Evolutionary conservation across 2,797 vertebrate genomes (phyloP), one percentile per base, ranked within the genome.

Genomic region (Falco naumanni): DNA sequence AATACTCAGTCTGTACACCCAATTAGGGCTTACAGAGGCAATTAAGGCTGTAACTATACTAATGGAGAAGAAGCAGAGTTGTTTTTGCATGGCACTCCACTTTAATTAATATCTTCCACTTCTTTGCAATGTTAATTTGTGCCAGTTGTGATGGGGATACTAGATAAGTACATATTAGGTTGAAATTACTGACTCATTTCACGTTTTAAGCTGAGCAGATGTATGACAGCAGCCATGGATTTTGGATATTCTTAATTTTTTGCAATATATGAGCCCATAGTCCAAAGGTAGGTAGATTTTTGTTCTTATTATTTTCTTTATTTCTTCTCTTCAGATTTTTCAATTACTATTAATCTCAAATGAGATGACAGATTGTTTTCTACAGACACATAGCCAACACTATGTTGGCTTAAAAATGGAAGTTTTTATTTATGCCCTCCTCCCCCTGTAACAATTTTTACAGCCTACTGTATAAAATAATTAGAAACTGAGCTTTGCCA

Each of bases 101-200:
- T 90, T 74, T 83, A 88, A 84, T 95, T 84, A 86, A 34, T 74
- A 37, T 26, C 53, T 88, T 74, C 72, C 50, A 41, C 48, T 81
- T 77, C 82, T 89, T 47, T 61, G 76, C 56, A 83, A 57, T 48
- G 57, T 94, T 87, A 94, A 90, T 93, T 85, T 94, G 61, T 64
- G 53, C 82, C 41, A 13, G 28, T 94, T 83, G 69, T 68, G 91
- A 28, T 50, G 63, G 60, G 25, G 79, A 19, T 69, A 59, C 10
- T 3, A 13, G 57, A 20, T 60, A 88, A 81, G 65, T 28, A 53
- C 54, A 7, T 1, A 34, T 39, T 18, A 43, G 70, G 48, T 18
- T 61, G 66, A 53, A 90, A 84, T 5, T 71, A 70, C 65, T 87
- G 85, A 61, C 16, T 80, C n/a, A 43, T 76, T 85, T 56, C 33